Base-by-base conservation (phyloP, 1,140 invertebrate species). In the Listronotus bonariensis region DNA sequence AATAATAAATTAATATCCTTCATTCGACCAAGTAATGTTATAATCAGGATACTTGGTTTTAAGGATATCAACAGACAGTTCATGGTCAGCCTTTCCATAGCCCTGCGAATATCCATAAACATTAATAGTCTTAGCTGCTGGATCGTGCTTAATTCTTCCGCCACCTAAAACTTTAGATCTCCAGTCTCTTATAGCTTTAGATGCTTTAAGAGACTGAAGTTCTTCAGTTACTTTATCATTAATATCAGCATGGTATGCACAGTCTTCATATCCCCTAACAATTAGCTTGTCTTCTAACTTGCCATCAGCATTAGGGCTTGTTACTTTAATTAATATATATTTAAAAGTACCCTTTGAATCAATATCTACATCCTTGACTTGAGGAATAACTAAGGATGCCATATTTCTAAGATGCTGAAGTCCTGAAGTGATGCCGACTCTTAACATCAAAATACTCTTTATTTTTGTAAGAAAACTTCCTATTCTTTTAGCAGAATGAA, bases 21-120 rank as follows among this genome's bases (percentile, higher is more conserved):
- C 32, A 34, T 34, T 9, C 9, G 32, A 34, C 5, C 5, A 34
- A 34, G 32, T 34, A 34, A 34, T 34, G 5, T 34, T 34, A 34
- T 34, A 34, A 9, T 34, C 32, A 34, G 32, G 32, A 9, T 34
- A 34, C 9, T 34, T 5, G 32, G 5, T 34, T 34, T 34, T 34
- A 6, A 34, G 9, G 9, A 34, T 34, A 34, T 34, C 9, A 5
- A 34, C 32, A 34, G 32, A 34, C 32, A 6, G 5, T 34, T 34
- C 9, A 34, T 34, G 32, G 9, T 34, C 32, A 34, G 32, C 32
- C 12, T 34, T 34, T 26, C 31, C 32, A 34, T 34, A 34, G 9
- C 32, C 87, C 82, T 92, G 88, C 15, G 93, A 96, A 77, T 94
- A 94, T 53, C 93, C 93, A 80, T 92, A 95, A 65, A 96, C 91